A percentile compares a stretch with the other conserved stretches of the same genome.
Evolutionary conservation across 1,140 invertebrate genomes (phyloP).

Genomic region (Odontomachus brunneus): DNA sequence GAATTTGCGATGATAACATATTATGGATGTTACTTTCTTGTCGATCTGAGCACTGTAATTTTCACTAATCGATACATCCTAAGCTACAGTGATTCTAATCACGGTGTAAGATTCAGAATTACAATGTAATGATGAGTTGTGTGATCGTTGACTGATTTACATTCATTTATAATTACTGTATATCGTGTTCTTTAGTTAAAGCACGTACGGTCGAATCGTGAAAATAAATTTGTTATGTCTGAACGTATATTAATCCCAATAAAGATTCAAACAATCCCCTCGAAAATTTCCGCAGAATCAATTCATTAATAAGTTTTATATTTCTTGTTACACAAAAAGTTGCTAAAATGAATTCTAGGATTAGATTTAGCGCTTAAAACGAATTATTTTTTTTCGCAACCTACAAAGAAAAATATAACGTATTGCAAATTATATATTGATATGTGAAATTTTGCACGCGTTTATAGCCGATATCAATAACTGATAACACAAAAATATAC

Average conservation of each 20-base stretch:
- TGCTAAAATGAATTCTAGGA: conserved; percentile 3
- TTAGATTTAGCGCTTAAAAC: conserved; percentile 21
- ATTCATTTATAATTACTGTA: conserved; percentile 22
- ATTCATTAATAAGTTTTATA: conserved; percentile 34
- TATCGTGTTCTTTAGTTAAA: conserved; percentile 34
- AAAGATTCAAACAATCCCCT: conserved; percentile 15
- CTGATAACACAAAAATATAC: conserved; percentile 17
- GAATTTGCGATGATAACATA: conserved; percentile 15
- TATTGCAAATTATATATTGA: conserved; percentile 19
- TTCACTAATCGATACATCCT: conserved; percentile 17
- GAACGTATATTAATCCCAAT: conserved; percentile 8
- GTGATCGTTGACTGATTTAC: conserved; percentile 24
- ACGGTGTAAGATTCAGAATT: neutral
- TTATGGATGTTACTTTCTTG: conserved; percentile 25
- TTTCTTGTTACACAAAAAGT: conserved; percentile 1
- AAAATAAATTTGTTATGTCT: conserved; percentile 53
- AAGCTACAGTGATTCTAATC: conserved; percentile 12
- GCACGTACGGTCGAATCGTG: conserved; percentile 21
- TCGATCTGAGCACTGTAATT: conserved; percentile 30
- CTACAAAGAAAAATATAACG: neutral
- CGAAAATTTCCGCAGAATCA: neutral
- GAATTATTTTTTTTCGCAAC: neutral
- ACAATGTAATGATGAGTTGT: conserved; percentile 3
- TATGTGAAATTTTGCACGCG: conserved; percentile 32
- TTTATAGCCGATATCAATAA: conserved; percentile 38